phyloP scores from a whole-genome alignment of 2,888 invertebrate genomes.

The Neoaliturus tenellus region DNA sequence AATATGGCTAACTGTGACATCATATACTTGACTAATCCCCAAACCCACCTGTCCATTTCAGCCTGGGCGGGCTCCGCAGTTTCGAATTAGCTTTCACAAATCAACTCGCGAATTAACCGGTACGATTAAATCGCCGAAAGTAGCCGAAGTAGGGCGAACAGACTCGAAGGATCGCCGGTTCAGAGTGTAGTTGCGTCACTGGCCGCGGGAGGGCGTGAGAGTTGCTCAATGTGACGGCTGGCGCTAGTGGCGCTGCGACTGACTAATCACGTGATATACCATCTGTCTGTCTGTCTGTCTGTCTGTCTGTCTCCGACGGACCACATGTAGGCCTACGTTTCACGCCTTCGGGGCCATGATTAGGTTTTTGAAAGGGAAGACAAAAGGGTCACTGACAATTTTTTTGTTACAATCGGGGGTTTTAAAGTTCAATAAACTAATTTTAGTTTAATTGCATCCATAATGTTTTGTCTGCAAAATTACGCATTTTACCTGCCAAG shows the following conservation, averaged over 20 bases:
- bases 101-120: not conserved
- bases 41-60: too few relatives aligned
- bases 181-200: not conserved
- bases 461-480: too few relatives aligned
- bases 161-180: not conserved
- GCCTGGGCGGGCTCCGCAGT: not conserved
- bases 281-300: not conserved
- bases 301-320: not conserved
- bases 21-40: too few relatives aligned
- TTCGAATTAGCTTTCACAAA: constrained; percentile 4
- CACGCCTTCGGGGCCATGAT: not conserved
- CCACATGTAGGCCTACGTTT: not conserved
- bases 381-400: not conserved
- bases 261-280: not conserved
- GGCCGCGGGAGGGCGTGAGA: not conserved
- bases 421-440: too few relatives aligned
- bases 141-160: not conserved
- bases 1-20: too few relatives aligned
- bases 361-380: not conserved
- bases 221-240: constrained; percentile 11
- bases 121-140: constrained; percentile 8
- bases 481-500: too few relatives aligned
- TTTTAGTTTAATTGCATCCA: too few relatives aligned
- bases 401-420: too few relatives aligned
- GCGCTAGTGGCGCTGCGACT: not conserved